Base-by-base conservation (phyloP, 2,113 vertebrate species). In the Cairina moschata region DNA sequence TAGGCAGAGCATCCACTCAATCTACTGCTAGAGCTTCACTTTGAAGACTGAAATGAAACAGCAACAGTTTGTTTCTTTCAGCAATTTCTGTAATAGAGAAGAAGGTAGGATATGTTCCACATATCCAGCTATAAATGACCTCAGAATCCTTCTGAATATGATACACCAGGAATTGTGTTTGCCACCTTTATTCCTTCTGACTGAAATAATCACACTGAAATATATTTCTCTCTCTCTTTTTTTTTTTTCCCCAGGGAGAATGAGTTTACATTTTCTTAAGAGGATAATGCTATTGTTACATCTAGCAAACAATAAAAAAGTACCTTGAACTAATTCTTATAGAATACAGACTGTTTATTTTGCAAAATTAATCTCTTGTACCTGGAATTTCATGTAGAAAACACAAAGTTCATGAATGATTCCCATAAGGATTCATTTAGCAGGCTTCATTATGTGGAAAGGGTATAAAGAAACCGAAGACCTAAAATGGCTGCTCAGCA, bases 281-380 rank as follows among this genome's bases (percentile, higher is more conserved):
- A 48, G 40, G 44, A 80, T 66, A 40, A 62, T 72, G 38, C 79
- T 79, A 21, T 82, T 82, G 66, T 79, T 93, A 91, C 76, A 89
- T 83, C 89, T 95, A 93, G 89, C 90, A 90, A 97, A 91, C 90
- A 97, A 97, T 68, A 93, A 96, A 71, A 67, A 60, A 66, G 63
- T 78, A 93, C 58, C 85, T 96, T 87, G 76, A 94, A 95, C 62
- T 89, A 88, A 59, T 73, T 92, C 89, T 68, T 87, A 82, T 83
- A 95, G 92, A 92, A 92, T 86, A 74, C 21, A 84, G 72, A 83
- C 52, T 25, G 52, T 72, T 92, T 71, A 88, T 48, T 78, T 91
- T 23, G 71, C 87, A 72, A 86, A 67, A 77, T 91, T 88, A 79
- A 92, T 85, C 63, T 40, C 32, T 84, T 50, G 25, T 89, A 83